Evolutionary conservation across 2,888 invertebrate genomes (phyloP), one percentile per base, ranked within the genome.

Genomic region (Drosophila koepferae): DNA sequence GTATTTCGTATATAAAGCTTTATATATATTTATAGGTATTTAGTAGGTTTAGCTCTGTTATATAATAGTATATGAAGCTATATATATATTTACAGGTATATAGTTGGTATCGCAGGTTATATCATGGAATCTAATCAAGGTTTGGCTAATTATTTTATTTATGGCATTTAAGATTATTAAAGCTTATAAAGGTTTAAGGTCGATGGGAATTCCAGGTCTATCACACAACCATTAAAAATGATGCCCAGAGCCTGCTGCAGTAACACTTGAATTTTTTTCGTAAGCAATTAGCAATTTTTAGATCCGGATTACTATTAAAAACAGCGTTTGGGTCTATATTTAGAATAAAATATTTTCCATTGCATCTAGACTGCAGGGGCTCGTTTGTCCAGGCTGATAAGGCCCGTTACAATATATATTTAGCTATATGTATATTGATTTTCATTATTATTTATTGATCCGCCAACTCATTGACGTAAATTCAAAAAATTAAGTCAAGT

Each of bases 381-480:
- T 74, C 62, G 85, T 49, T 78, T 36, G 28, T 6, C 1, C 63
- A 41, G 58, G 46, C 64, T 76, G 81, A 81, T 81, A 76, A 79
- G 69, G 48, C 38, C 34, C 16, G 54, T 65, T 36, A 20, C 14
- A 51, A 53, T 70, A 51, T 61, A 51, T 65, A 65, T 60, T 58
- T 38, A 36, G 9, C 16, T 56, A 44, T 64, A 62, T 54, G 55
- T 38, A 23, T 28, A 63, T 31, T 41, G 51, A 49, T 63, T 53
- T 55, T 41, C 72, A 70, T 56, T 64, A 63, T 51, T 53, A 43
- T 54, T 41, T 77, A 62, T 63, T 72, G 56, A 72, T 64, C 34
- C 16, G 65, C 28, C 44, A 41, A 59, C 61, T 66, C 55, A 82
- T 79, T 87, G 87, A 84, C 84, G 84, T 81, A 78, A 54, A 55